phyloP scores from a whole-genome alignment of 1,140 invertebrate species.

The Danaus plexippus region DNA sequence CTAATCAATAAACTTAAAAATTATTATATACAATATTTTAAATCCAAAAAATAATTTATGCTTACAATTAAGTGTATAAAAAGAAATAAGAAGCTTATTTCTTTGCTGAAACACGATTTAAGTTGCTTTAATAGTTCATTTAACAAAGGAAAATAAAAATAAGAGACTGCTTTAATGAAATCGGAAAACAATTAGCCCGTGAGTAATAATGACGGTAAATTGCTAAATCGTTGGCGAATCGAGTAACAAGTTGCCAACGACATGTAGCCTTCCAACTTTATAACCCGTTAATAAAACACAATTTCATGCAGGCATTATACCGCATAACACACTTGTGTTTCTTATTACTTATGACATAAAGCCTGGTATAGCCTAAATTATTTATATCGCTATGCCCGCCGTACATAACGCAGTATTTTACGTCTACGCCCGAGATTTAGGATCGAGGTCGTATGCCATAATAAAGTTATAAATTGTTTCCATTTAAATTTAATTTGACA shows the following conservation, averaged over 20 bases:
- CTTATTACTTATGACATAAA: conserved; percentile 15
- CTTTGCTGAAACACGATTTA: too few species aligned
- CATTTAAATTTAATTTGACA: conserved; percentile 70
- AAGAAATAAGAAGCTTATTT: too few species aligned
- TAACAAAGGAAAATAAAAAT: conserved; percentile 2
- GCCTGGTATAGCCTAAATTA: conserved; percentile 9
- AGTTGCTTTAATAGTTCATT: too few species aligned
- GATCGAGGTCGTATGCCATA: conserved; percentile 56
- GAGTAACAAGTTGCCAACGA: conserved; percentile 63
- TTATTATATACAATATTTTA: too few species aligned
- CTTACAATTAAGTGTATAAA: neutral
- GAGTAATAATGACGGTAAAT: conserved; percentile 53
- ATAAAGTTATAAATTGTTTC: conserved; percentile 68
- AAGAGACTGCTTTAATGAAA: conserved; percentile 24
- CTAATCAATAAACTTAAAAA: too few species aligned
- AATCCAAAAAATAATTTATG: too few species aligned
- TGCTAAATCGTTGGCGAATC: conserved; percentile 43
- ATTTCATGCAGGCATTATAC: conserved; percentile 51
- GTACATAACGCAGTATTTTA: conserved; percentile 56
- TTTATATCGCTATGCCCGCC: conserved; percentile 4
- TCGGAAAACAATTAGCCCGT: conserved; percentile 58
- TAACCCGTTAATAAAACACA: conserved; percentile 69
- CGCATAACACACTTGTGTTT: conserved; percentile 11
- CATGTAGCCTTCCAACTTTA: conserved; percentile 61
- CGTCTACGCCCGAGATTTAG: conserved; percentile 53